A percentile compares a stretch with the other conserved stretches of the same genome.
These are phyloP conservation scores for Mesoligia furuncula DNA, from an alignment of 2,888 invertebrate species.

Conservation along the genomic window DNA sequence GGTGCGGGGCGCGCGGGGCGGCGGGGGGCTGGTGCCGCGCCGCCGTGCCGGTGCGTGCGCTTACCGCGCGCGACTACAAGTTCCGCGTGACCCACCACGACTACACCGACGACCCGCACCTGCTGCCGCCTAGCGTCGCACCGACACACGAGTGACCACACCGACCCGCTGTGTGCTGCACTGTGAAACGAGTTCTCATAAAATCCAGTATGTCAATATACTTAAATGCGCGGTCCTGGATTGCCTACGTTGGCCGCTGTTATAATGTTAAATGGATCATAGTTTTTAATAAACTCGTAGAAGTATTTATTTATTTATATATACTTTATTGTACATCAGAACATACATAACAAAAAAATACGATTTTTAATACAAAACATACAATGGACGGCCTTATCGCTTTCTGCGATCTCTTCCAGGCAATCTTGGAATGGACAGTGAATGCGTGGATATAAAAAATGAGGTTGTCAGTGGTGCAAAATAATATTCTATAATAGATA, in stretches of 20 bases:
- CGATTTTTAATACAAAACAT: too few relatives aligned
- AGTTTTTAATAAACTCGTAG: neutral
- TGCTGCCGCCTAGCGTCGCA: constrained; percentile 59
- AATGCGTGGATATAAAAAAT: too few relatives aligned
- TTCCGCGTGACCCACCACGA: constrained; percentile 68
- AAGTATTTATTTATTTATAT: too few relatives aligned
- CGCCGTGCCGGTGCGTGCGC: constrained; percentile 64
- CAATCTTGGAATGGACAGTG: too few relatives aligned
- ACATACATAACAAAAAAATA: too few relatives aligned
- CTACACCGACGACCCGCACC: constrained; percentile 72
- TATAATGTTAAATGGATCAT: neutral
- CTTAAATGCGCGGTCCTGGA: neutral
- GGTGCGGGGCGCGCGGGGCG: constrained; percentile 64
- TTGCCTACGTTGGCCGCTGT: neutral
- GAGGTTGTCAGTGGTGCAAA: too few relatives aligned
- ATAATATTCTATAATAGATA: too few relatives aligned
- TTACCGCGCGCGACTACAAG: constrained; percentile 70
- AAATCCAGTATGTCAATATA: neutral
- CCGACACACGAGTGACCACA: neutral
- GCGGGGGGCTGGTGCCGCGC: constrained; percentile 70
- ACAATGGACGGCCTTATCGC: too few relatives aligned
- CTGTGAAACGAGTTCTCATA: neutral
- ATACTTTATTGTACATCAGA: too few relatives aligned
- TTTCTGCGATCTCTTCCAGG: too few relatives aligned
- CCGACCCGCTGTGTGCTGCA: too few relatives aligned